phyloP scores from a whole-genome alignment of 2,113 vertebrate genomes.

The Chelonoidis abingdonii region DNA sequence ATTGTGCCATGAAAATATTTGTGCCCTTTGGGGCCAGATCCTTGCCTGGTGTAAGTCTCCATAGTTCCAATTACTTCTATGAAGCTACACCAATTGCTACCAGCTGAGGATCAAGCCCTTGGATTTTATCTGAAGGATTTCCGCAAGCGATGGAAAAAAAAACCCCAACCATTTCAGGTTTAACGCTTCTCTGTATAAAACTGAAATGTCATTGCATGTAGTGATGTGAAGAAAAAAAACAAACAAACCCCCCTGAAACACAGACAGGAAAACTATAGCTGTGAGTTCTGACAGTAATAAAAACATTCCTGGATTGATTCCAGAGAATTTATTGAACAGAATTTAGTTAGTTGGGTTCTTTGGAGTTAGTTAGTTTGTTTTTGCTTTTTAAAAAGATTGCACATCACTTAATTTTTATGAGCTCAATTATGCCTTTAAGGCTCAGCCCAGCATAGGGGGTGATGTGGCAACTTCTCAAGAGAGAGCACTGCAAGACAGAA shows the following conservation, averaged over 20 bases:
- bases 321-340: slow-evolving; percentile 54
- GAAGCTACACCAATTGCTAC: neutral
- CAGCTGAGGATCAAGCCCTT: neutral
- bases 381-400: slow-evolving; percentile 10
- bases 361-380: slow-evolving; percentile 27
- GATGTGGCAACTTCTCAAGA: slow-evolving; percentile 57
- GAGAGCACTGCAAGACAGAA: slow-evolving; percentile 56
- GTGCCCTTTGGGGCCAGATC: neutral
- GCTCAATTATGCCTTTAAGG: slow-evolving; percentile 57
- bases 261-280: neutral
- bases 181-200: slow-evolving; percentile 10
- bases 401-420: slow-evolving; percentile 68
- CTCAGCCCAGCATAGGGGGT: slow-evolving; percentile 54
- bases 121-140: slow-evolving; percentile 14
- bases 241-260: slow-evolving; percentile 28
- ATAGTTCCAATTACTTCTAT: neutral
- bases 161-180: neutral
- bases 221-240: neutral
- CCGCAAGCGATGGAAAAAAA: neutral
- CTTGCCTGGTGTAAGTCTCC: neutral
- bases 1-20: neutral
- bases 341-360: slow-evolving; percentile 25
- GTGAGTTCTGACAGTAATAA: slow-evolving; percentile 55
- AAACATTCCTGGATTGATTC: slow-evolving; percentile 56
- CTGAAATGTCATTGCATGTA: neutral